Conservation (phyloP, 1,140 invertebrate genomes). For the Drosophila nikananu region DNA sequence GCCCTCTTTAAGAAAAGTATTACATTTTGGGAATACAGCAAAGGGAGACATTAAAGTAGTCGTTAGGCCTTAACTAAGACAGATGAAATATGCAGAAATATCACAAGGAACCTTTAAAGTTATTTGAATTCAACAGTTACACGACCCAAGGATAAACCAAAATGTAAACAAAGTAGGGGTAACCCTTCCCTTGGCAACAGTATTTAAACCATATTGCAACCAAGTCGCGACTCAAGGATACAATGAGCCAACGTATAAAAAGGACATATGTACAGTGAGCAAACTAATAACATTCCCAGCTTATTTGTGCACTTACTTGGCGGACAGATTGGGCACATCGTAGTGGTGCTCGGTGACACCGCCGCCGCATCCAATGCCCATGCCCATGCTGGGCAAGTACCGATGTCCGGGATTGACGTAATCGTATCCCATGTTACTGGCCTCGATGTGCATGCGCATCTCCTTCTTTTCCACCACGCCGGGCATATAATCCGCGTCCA, state of each 20-base stretch:
- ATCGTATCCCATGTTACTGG: conserved; percentile 91
- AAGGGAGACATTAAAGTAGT: conserved; percentile 31
- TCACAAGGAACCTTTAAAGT: neutral
- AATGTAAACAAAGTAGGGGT: neutral
- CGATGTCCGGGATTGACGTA: conserved; percentile 90
- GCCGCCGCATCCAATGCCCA: conserved; percentile 88
- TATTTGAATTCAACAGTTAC: neutral
- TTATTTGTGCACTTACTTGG: conserved; percentile 77
- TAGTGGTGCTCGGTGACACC: conserved; percentile 93
- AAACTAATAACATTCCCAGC: conserved; percentile 37
- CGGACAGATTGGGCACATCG: conserved; percentile 92
- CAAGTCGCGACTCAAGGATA: conserved; percentile 8
- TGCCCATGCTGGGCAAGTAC: conserved; percentile 83
- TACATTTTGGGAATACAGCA: neutral
- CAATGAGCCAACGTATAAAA: conserved; percentile 8
- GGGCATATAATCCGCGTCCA: conserved; percentile 94
- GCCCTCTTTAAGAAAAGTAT: conserved; percentile 6
- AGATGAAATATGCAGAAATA: neutral
- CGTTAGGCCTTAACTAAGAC: neutral
- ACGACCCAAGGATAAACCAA: neutral
- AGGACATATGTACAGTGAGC: conserved; percentile 9
- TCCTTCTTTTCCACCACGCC: conserved; percentile 94
- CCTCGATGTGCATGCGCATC: conserved; percentile 93
- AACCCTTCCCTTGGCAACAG: neutral
- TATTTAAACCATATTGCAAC: conserved; percentile 25